A percentile compares a stretch with the other conserved stretches of the same genome.
These are phyloP conservation scores for Sparidentex hasta DNA, from an alignment of 2,797 vertebrate genomes.

Conservation along the genomic window DNA sequence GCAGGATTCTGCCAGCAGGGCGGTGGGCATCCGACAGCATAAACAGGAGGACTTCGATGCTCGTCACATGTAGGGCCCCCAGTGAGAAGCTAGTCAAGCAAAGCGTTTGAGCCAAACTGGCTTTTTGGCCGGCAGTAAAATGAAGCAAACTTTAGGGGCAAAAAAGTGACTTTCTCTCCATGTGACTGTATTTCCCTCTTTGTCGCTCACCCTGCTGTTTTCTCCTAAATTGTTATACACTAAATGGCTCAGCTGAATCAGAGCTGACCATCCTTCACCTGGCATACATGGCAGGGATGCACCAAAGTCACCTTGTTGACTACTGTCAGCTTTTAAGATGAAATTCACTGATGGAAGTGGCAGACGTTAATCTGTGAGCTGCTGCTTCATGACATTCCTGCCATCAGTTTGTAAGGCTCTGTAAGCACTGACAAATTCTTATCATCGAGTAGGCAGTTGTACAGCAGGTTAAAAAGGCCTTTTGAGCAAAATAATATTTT, in stretches of 20 bases:
- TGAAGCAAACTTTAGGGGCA: slow-evolving; percentile 21
- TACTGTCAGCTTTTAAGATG: too few relatives aligned
- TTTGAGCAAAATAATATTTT: too few relatives aligned
- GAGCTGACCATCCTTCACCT: slow-evolving; percentile 1
- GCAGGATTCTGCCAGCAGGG: slow-evolving; percentile 62
- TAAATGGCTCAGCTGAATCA: slow-evolving; percentile 9
- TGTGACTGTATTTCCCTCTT: slow-evolving; percentile 12
- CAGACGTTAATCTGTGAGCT: too few relatives aligned
- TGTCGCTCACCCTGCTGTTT: neutral
- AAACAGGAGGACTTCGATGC: slow-evolving; percentile 51
- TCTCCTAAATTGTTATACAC: slow-evolving; percentile 1
- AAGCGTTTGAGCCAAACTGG: slow-evolving; percentile 36
- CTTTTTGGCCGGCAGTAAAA: slow-evolving; percentile 23
- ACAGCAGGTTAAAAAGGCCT: too few relatives aligned
- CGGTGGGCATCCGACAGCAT: slow-evolving; percentile 48
- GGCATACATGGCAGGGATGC: too few relatives aligned
- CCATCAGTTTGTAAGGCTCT: too few relatives aligned
- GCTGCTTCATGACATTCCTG: too few relatives aligned
- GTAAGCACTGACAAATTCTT: too few relatives aligned
- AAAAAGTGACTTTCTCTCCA: slow-evolving; percentile 16
- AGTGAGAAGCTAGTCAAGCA: slow-evolving; percentile 39
- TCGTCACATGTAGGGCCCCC: slow-evolving; percentile 34
- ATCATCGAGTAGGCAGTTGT: too few relatives aligned
- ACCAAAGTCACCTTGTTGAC: too few relatives aligned
- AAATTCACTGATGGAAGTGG: too few relatives aligned